Conservation (phyloP, 1,140 invertebrate species). For the Monomorium pharaonis region DNA sequence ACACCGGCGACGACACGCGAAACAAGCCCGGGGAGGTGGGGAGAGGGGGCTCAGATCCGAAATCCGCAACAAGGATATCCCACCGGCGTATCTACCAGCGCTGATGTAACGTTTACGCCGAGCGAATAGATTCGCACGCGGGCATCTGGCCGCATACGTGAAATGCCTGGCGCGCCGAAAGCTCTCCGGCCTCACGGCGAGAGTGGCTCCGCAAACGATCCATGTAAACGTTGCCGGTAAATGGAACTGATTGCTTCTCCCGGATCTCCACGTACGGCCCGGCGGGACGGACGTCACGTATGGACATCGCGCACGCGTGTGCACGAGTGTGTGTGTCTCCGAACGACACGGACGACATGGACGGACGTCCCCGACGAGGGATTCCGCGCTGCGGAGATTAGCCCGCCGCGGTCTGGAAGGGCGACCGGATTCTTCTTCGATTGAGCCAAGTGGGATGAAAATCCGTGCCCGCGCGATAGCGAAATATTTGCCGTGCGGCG, state of each 20-base stretch:
- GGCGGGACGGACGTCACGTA: conserved; percentile 29
- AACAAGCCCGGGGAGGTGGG: conserved; percentile 12
- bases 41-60: too few species aligned
- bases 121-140: conserved; percentile 55
- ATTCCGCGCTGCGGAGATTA: conserved; percentile 38
- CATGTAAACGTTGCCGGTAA: conserved; percentile 69
- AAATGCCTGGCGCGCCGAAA: conserved; percentile 59
- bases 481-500: conserved; percentile 34
- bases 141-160: conserved; percentile 55
- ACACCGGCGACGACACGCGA: conserved; percentile 13
- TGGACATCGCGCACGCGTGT: neutral
- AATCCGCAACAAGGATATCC: conserved; percentile 52
- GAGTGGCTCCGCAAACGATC: conserved; percentile 65
- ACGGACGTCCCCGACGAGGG: neutral
- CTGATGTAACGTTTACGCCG: conserved; percentile 52
- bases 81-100: neutral
- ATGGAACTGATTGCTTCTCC: conserved; percentile 72
- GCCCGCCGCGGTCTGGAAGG: neutral
- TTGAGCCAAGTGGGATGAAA: conserved; percentile 19
- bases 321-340: neutral
- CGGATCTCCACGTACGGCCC: conserved; percentile 4
- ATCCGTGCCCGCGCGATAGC: neutral
- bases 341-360: neutral
- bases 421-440: conserved; percentile 41
- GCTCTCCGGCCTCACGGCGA: conserved; percentile 10